Conservation (phyloP, 1,140 invertebrate species). For the Lucilia sericata region DNA sequence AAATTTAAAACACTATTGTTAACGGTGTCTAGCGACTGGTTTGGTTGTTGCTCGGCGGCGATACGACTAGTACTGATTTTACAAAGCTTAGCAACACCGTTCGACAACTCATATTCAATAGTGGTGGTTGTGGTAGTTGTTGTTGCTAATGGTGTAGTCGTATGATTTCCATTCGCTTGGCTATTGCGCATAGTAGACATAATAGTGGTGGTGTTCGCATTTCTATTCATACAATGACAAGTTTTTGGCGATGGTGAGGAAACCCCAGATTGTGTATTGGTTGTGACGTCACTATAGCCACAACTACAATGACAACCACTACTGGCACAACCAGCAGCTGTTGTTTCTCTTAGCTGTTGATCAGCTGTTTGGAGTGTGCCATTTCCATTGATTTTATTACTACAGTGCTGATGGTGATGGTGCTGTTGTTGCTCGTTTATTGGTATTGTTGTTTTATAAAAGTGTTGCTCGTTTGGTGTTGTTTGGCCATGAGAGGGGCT, state of each 20-base stretch:
- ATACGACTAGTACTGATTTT: conserved; percentile 64
- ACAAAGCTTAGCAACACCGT: conserved; percentile 64
- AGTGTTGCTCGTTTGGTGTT: conserved; percentile 56
- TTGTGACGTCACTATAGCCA: conserved; percentile 49
- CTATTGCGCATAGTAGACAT: conserved; percentile 54
- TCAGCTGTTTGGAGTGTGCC: conserved; percentile 60
- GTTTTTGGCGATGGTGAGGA: conserved; percentile 43
- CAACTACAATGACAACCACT: not conserved
- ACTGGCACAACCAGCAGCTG: conserved; percentile 47
- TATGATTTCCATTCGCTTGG: conserved; percentile 64
- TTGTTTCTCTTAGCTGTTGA: conserved; percentile 47
- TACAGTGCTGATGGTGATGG: conserved; percentile 3
- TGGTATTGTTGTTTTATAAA: conserved; percentile 64
- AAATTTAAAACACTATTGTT: conserved; percentile 11
- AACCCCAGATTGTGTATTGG: conserved; percentile 45
- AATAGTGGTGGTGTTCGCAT: conserved; percentile 8
- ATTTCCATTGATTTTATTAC: conserved; percentile 49
- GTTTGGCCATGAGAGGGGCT: conserved; percentile 63
- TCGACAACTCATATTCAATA: conserved; percentile 66
- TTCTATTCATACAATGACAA: conserved; percentile 26
- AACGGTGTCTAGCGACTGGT: conserved; percentile 36
- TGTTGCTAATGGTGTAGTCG: conserved; percentile 56
- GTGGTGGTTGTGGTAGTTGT: conserved; percentile 55
- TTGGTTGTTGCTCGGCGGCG: conserved; percentile 55
- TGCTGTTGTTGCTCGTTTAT: conserved; percentile 50